Evolutionary conservation across 2,888 invertebrate genomes (phyloP).

Genomic region (Parnassius mnemosyne): DNA sequence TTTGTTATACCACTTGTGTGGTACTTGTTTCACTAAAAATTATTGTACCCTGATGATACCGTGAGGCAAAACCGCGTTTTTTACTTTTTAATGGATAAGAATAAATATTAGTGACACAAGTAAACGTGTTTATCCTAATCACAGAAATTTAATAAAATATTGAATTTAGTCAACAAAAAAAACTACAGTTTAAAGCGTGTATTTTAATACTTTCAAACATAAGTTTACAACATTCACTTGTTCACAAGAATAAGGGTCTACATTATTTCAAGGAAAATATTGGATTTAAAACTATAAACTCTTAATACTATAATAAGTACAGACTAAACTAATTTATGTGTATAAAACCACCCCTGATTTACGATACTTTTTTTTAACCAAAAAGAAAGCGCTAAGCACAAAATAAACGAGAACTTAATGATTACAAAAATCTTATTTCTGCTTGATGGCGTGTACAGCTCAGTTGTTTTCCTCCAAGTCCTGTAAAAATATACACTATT

Average conservation of each 20-base stretch:
- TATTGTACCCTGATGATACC: no score
- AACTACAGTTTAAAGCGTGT: not conserved
- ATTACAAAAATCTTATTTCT: conserved; percentile 10
- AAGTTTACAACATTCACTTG: conserved; percentile 13
- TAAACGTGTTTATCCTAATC: no score
- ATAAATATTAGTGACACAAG: no score
- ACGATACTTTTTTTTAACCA: not conserved
- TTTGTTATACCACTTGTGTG: no score
- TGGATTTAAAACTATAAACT: conserved; percentile 7
- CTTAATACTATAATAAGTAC: conserved; percentile 20
- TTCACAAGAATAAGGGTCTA: conserved; percentile 8
- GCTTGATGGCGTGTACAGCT: conserved; percentile 29
- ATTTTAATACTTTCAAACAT: conserved; percentile 15
- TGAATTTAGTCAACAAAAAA: no score
- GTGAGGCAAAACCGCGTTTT: no score
- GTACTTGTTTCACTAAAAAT: no score
- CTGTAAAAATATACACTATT: conserved; percentile 43
- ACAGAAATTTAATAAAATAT: no score
- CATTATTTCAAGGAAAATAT: conserved; percentile 7
- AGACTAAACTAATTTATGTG: conserved; percentile 4
- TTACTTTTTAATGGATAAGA: no score
- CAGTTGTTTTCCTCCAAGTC: conserved; percentile 60
- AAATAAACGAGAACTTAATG: conserved; percentile 7
- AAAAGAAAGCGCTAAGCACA: conserved; percentile 17
- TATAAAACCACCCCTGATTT: conserved; percentile 9